A percentile compares a stretch with the other conserved stretches of the same genome.
These are phyloP conservation scores for Meteorus colon DNA, from an alignment of 2,888 invertebrate genomes.

Conservation along the genomic window DNA sequence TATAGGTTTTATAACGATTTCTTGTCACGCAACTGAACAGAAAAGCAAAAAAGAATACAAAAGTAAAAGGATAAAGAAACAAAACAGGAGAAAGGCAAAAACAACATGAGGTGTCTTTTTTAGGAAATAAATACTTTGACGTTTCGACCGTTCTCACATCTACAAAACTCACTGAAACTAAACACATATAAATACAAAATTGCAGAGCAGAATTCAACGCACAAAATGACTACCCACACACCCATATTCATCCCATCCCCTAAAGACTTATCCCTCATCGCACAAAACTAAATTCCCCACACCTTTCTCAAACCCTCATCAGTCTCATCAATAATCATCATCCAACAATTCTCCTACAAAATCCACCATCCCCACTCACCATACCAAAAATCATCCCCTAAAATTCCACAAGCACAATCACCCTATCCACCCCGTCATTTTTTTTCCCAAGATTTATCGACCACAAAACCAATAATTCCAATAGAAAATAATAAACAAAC, in stretches of 20 bases:
- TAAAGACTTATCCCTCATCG: background rate
- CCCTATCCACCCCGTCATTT: too few relatives aligned
- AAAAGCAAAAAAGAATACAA: background rate
- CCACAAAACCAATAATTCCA: background rate
- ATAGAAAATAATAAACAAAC: background rate
- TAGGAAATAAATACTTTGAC: background rate
- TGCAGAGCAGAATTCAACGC: background rate
- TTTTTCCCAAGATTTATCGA: too few relatives aligned
- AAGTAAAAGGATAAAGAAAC: background rate
- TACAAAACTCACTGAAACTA: background rate
- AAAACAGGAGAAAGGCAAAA: constrained; percentile 20
- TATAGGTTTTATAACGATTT: constrained; percentile 12
- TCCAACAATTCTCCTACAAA: too few relatives aligned
- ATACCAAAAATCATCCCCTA: too few relatives aligned
- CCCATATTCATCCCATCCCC: background rate
- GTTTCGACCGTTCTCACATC: background rate
- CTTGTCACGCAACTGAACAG: background rate
- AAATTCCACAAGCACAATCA: too few relatives aligned
- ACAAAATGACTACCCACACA: background rate
- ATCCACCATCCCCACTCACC: too few relatives aligned
- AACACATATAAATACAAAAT: background rate
- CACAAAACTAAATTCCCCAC: background rate
- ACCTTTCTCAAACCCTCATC: background rate
- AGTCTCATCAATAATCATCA: too few relatives aligned
- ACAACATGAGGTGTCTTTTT: constrained; percentile 23